Conservation (phyloP, 2,113 vertebrate species). For the Callaeas wilsoni region DNA sequence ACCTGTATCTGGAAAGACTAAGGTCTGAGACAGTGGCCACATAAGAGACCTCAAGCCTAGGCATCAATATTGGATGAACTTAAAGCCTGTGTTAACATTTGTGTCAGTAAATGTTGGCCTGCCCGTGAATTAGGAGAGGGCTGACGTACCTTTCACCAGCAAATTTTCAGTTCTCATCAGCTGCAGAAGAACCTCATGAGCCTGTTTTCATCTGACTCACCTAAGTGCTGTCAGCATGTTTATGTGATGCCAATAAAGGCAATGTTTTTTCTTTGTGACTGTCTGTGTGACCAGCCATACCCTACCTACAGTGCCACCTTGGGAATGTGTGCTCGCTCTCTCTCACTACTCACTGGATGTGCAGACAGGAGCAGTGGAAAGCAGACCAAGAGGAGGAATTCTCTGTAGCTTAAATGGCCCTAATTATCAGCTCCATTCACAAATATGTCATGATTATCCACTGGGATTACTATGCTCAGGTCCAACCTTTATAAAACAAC, state of each 20-base stretch:
- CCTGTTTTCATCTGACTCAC: not conserved
- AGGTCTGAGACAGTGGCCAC: not conserved
- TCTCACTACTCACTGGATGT: accelerated
- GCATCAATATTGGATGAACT: not conserved
- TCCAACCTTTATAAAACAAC: not conserved
- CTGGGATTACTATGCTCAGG: not conserved
- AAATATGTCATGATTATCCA: not conserved
- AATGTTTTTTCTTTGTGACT: not conserved
- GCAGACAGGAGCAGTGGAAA: not conserved
- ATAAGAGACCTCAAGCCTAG: not conserved
- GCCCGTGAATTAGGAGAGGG: not conserved
- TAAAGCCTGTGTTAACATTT: not conserved
- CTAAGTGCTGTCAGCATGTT: not conserved
- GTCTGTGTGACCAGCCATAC: not conserved
- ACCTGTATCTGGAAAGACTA: not conserved
- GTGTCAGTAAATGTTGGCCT: not conserved
- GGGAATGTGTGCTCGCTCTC: not conserved
- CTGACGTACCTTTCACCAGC: not conserved
- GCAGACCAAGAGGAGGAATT: not conserved
- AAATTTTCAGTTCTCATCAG: not conserved
- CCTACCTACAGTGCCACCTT: not conserved
- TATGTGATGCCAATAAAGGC: not conserved
- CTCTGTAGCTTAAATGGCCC: not conserved
- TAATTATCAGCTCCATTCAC: not conserved
- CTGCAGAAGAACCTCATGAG: not conserved